Percentiles rank a stretch among this genome's conserved stretches.
Evolutionary conservation across 1,140 invertebrate species (phyloP).

Genomic region (Drosophila ohnishii): DNA sequence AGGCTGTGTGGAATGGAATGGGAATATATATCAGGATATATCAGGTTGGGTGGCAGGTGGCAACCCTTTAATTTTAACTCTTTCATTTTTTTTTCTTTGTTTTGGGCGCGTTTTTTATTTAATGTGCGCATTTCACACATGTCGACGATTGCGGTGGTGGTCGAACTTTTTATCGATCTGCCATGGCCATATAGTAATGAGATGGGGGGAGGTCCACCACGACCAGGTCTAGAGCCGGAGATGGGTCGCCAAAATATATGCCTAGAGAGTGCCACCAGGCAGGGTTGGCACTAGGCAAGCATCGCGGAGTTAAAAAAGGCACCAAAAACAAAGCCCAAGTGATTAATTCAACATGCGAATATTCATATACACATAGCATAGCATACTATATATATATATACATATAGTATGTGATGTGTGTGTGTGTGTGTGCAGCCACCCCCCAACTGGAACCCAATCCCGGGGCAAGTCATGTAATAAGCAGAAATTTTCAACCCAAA

Average conservation of each 20-base stretch:
- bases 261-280: slow-evolving; percentile 42
- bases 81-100: slow-evolving; percentile 21
- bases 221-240: not conserved
- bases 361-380: slow-evolving; percentile 60
- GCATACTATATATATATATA: slow-evolving; percentile 20
- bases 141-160: slow-evolving; percentile 61
- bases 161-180: slow-evolving; percentile 78
- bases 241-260: slow-evolving; percentile 59
- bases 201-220: not conserved
- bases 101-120: slow-evolving; percentile 71
- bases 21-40: too few relatives aligned
- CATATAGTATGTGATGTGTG: not conserved
- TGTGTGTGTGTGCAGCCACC: slow-evolving; percentile 16
- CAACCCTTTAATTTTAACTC: slow-evolving; percentile 39
- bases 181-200: slow-evolving; percentile 58
- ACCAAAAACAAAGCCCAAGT: slow-evolving; percentile 64
- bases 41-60: slow-evolving; percentile 30
- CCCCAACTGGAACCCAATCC: not conserved
- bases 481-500: slow-evolving; percentile 33
- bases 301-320: slow-evolving; percentile 24
- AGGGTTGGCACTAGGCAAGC: slow-evolving; percentile 18
- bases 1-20: not conserved
- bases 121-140: slow-evolving; percentile 79
- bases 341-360: slow-evolving; percentile 75
- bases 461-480: slow-evolving; percentile 51